These are phyloP conservation scores for Brachyhypopomus occidentalis DNA, from an alignment of 2,113 vertebrate species.

Conservation along the genomic window DNA sequence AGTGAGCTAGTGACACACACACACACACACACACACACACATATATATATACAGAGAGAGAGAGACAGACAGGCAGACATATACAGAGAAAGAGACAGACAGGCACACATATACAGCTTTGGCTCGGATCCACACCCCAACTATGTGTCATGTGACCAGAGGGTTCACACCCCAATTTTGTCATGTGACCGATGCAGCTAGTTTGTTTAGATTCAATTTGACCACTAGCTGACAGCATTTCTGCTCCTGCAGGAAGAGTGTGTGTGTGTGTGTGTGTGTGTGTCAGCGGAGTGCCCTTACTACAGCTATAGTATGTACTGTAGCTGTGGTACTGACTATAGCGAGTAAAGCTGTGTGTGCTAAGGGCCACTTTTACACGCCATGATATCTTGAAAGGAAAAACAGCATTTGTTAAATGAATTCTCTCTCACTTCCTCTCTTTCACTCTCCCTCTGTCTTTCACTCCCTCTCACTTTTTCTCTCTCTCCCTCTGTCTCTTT, in stretches of 20 bases:
- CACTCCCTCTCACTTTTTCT: constrained; percentile 57
- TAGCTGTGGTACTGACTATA: constrained; percentile 29
- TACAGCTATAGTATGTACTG: constrained; percentile 30
- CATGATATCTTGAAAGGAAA: constrained; percentile 39
- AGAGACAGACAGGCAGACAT: constrained; percentile 23
- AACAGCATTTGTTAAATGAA: constrained; percentile 71
- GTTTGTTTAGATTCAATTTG: constrained; percentile 18
- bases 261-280: not conserved
- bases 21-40: not conserved
- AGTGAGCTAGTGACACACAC: constrained; percentile 26
- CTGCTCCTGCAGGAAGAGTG: not conserved
- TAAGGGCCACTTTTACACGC: constrained; percentile 28
- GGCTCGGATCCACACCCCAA: too few species aligned
- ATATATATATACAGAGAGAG: constrained; percentile 7
- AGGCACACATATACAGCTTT: too few species aligned
- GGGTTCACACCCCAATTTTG: not conserved
- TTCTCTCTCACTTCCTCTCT: constrained; percentile 59
- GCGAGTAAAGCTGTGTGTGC: constrained; percentile 36
- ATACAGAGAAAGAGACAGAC: not conserved
- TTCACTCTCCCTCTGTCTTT: constrained; percentile 2
- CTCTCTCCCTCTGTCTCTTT: constrained; percentile 61
- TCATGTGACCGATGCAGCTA: not conserved
- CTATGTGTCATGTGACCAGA: too few species aligned
- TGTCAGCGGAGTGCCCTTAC: constrained; percentile 34
- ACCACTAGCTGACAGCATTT: not conserved